Evolutionary conservation across 2,888 invertebrate species (phyloP).

Genomic region (Lithophane semibrunnea): DNA sequence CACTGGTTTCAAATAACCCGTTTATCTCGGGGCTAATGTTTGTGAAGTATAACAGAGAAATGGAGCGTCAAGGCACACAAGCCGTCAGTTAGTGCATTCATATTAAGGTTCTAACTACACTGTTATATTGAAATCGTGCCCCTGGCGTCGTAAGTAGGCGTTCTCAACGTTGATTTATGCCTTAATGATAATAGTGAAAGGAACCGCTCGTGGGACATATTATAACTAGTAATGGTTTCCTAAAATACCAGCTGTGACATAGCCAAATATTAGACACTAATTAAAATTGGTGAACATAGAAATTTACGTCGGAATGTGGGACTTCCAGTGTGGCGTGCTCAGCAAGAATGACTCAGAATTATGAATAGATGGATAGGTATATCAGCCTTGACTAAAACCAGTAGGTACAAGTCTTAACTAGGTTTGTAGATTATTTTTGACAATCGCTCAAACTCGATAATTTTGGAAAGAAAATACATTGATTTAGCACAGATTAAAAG

Average conservation of each 20-base stretch:
- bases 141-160: slow-evolving; percentile 49
- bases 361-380: background rate
- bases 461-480: background rate
- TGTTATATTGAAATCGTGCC: slow-evolving; percentile 49
- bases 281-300: slow-evolving; percentile 42
- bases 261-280: slow-evolving; percentile 30
- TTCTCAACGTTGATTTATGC: slow-evolving; percentile 54
- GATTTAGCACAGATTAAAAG: too few relatives aligned
- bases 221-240: slow-evolving; percentile 32
- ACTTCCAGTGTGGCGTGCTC: slow-evolving; percentile 13
- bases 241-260: slow-evolving; percentile 37
- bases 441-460: background rate
- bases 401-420: background rate
- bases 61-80: slow-evolving; percentile 52
- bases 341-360: slow-evolving; percentile 17
- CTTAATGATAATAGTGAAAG: slow-evolving; percentile 45
- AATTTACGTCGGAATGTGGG: slow-evolving; percentile 30
- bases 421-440: background rate
- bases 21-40: slow-evolving; percentile 60
- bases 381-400: slow-evolving; percentile 1
- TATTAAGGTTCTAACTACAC: slow-evolving; percentile 57
- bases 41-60: slow-evolving; percentile 53
- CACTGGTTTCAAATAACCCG: slow-evolving; percentile 63
- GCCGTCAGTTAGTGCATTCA: slow-evolving; percentile 43
- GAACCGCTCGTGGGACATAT: slow-evolving; percentile 27